Base-by-base conservation (phyloP, 2,888 invertebrate genomes). In the Petrolisthes manimaculis region DNA sequence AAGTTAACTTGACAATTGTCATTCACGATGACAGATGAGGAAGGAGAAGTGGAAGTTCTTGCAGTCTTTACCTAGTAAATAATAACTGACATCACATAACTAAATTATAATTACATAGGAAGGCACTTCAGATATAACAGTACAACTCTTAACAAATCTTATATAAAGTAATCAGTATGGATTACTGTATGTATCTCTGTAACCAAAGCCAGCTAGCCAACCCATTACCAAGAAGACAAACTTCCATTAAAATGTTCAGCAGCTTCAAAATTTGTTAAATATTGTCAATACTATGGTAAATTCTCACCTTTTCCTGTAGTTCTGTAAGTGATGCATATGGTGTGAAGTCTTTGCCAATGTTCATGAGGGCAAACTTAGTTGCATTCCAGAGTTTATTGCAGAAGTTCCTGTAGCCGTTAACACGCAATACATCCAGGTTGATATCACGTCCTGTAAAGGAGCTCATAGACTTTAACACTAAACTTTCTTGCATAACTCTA, bases 371-470 rank as follows among this genome's bases (percentile, higher is more conserved):
- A 93, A 99, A 99, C 93, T 97, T 97, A 53, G 97, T 96, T 0
- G 99, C 99, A 94, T 99, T 99, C 99, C 99, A 99, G 82, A 99
- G 94, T 93, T 99, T 99, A 94, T 99, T 99, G 93, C 99, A 99
- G 95, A 99, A 99, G 94, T 98, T 97, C 91, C 98, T 94, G 94
- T 99, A 98, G 5, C 98, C 98, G 92, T 97, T 97, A 18, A 98
- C 97, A 88, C 98, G 95, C 91, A 96, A 94, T 86, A 99, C 98
- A 93, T 99, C 99, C 93, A 99, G 95, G 94, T 99, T 99, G 92
- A 99, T 96, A 93, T 99, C 98, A 5, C 99, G 95, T 91, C 97
- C 97, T 94, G 91, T 69, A 83, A n/a, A 37, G 54, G 37, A 37
- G 37, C 37, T 37, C 37, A 37, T 37, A 37, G 37, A 37, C 37